Conservation (phyloP, 1,140 invertebrate species). For the Campoletis sonorensis region DNA sequence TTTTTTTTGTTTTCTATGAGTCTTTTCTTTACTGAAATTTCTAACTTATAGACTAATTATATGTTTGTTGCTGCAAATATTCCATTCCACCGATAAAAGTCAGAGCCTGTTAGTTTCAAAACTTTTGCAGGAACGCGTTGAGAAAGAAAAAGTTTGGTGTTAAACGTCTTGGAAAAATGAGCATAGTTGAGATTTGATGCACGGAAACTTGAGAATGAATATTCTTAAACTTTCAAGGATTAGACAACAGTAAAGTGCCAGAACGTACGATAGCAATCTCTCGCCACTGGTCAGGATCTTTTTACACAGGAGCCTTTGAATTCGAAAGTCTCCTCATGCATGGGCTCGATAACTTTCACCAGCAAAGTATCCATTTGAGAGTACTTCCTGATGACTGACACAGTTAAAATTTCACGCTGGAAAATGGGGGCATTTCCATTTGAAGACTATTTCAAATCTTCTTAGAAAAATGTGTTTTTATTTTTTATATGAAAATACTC, state of each 20-base stretch:
- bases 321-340: constrained; percentile 13
- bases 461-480: background rate
- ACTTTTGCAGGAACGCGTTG: too few species aligned
- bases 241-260: background rate
- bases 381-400: background rate
- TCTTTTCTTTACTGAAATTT: too few species aligned
- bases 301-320: background rate
- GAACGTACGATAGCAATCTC: background rate
- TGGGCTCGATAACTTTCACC: constrained; percentile 9
- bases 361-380: background rate
- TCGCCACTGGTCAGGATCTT: constrained; percentile 19
- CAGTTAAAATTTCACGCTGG: background rate
- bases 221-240: background rate
- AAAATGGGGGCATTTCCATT: background rate
- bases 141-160: background rate
- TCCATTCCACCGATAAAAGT: too few species aligned
- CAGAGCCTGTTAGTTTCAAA: too few species aligned
- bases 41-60: too few species aligned
- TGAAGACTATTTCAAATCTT: background rate
- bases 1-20: too few species aligned
- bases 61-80: too few species aligned
- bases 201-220: background rate
- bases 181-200: background rate
- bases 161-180: background rate
- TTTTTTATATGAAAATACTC: too few species aligned